phyloP scores from a whole-genome alignment of 1,140 invertebrate genomes.

The Armadillidium nasatum region DNA sequence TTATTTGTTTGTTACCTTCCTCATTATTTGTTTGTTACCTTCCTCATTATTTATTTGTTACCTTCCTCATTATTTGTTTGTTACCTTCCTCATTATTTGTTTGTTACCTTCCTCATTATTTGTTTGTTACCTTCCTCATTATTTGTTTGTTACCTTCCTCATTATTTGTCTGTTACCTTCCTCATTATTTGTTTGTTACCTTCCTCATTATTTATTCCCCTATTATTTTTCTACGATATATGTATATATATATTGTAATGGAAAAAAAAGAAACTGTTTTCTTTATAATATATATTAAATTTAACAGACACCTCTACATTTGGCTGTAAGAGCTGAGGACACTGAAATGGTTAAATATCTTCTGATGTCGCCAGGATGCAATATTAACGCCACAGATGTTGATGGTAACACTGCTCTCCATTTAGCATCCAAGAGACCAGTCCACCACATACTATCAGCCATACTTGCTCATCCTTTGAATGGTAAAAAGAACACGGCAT shows the following conservation, averaged over 20 bases:
- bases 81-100: too few species aligned
- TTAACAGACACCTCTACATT: constrained; percentile 36
- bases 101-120: too few species aligned
- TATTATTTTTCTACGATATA: too few species aligned
- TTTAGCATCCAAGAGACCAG: constrained; percentile 27
- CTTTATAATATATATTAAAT: not conserved
- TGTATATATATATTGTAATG: too few species aligned
- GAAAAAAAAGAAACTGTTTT: not conserved
- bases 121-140: too few species aligned
- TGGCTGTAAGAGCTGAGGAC: constrained; percentile 37
- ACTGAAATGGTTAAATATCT: constrained; percentile 31
- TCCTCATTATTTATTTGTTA: too few species aligned
- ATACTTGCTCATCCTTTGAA: constrained; percentile 34
- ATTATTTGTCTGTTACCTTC: too few species aligned
- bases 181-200: too few species aligned
- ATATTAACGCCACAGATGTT: constrained; percentile 33
- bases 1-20: not conserved
- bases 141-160: too few species aligned
- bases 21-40: too few species aligned
- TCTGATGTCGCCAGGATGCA: constrained; percentile 32
- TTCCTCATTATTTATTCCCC: not conserved
- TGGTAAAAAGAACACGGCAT: constrained; percentile 29
- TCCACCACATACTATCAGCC: constrained; percentile 28
- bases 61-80: too few species aligned
- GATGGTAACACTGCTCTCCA: constrained; percentile 38